Conservation (phyloP, 1,140 invertebrate genomes). For the Maniola jurtina region DNA sequence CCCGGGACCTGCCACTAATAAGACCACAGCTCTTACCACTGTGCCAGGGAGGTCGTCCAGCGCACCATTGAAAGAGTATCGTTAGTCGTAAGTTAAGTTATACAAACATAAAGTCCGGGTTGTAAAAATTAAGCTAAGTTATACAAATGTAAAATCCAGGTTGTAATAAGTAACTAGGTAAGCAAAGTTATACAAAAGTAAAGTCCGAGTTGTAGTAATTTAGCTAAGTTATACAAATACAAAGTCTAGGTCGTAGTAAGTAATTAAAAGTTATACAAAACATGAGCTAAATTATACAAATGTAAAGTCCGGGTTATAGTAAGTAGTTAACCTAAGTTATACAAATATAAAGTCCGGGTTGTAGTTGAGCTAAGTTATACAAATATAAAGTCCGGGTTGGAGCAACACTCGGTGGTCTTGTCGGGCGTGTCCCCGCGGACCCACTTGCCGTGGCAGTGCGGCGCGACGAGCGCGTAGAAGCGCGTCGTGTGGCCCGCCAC, state of each 20-base stretch:
- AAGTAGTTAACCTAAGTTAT: slow-evolving; percentile 40
- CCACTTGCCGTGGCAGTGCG: slow-evolving; percentile 92
- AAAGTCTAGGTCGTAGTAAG: slow-evolving; percentile 79
- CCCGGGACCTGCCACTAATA: too few species aligned
- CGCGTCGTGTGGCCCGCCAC: slow-evolving; percentile 85
- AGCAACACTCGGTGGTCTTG: slow-evolving; percentile 79
- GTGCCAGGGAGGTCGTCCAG: too few species aligned
- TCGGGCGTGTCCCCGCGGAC: slow-evolving; percentile 81
- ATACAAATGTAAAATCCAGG: slow-evolving; percentile 83
- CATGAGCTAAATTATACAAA: slow-evolving; percentile 64
- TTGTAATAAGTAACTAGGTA: too few species aligned
- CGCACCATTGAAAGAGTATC: too few species aligned
- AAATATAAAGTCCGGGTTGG: slow-evolving; percentile 83
- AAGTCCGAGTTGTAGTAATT: slow-evolving; percentile 81
- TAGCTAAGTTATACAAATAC: slow-evolving; percentile 75
- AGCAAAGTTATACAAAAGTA: slow-evolving; percentile 76
- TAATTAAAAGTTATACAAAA: slow-evolving; percentile 80
- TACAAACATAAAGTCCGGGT: slow-evolving; percentile 83
- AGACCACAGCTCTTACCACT: too few species aligned
- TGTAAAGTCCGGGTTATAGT: slow-evolving; percentile 82
- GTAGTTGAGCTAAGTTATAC: slow-evolving; percentile 52
- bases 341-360: slow-evolving; percentile 84
- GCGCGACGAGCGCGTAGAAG: slow-evolving; percentile 87
- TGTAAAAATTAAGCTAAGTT: slow-evolving; percentile 50
- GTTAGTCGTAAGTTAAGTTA: too few species aligned